Evolutionary conservation across 2,797 vertebrate genomes (phyloP).

Genomic region (Petrocephalus sullivani): DNA sequence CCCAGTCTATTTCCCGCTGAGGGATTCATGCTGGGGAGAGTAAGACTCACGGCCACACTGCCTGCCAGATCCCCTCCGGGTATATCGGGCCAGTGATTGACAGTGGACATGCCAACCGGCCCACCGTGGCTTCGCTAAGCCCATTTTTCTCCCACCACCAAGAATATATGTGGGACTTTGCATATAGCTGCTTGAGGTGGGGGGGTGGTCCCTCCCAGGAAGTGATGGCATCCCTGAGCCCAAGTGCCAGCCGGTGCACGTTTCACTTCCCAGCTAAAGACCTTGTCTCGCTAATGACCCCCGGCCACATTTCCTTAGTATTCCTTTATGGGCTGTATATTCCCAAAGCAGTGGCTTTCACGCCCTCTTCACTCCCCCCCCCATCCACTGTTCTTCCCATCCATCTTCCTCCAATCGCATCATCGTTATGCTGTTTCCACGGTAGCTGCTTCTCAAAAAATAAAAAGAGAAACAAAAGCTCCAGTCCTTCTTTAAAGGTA

Average conservation of each 20-base stretch:
- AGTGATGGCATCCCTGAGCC: neutral
- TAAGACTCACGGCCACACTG: neutral
- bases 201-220: neutral
- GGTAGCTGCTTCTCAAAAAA: constrained; percentile 6
- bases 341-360: neutral
- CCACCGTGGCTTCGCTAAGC: neutral
- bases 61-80: neutral
- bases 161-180: neutral
- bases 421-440: neutral
- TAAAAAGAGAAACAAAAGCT: neutral
- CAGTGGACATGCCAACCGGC: neutral
- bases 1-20: neutral
- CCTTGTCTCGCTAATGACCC: neutral
- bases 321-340: neutral
- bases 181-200: neutral
- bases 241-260: neutral
- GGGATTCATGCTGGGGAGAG: neutral
- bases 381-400: neutral
- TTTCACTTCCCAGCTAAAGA: constrained; percentile 12
- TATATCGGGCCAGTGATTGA: neutral
- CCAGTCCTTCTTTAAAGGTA: neutral
- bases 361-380: neutral
- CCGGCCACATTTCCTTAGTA: neutral
- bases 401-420: neutral
- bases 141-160: neutral